These are phyloP conservation scores for Atherinosoma microstoma DNA, from an alignment of 2,797 vertebrate species.

Conservation along the genomic window DNA sequence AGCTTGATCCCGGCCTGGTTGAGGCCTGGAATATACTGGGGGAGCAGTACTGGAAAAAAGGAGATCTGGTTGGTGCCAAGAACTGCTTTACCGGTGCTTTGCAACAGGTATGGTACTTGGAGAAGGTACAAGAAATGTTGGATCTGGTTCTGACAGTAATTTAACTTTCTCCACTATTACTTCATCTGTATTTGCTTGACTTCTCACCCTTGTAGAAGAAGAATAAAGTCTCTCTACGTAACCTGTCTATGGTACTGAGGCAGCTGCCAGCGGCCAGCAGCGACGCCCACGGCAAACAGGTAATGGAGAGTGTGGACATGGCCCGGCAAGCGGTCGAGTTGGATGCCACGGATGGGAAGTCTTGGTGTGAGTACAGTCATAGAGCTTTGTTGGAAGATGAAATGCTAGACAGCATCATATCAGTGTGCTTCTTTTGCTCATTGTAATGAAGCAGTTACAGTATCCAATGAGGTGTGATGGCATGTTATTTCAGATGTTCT, in stretches of 20 bases:
- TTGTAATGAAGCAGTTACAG: not conserved
- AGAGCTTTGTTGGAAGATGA: not conserved
- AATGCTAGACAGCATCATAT: not conserved
- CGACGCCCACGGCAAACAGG: constrained; percentile 80
- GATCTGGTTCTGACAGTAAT: not conserved
- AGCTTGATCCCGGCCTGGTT: constrained; percentile 89
- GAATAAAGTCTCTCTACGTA: constrained; percentile 92
- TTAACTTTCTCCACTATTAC: not conserved
- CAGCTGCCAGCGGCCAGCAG: constrained; percentile 81
- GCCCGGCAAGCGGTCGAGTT: constrained; percentile 90
- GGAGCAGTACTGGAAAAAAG: constrained; percentile 95
- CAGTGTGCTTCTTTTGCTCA: not conserved
- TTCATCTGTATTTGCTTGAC: not conserved
- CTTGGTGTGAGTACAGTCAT: constrained; percentile 89
- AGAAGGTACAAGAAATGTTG: not conserved
- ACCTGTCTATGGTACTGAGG: constrained; percentile 92
- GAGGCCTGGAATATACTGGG: constrained; percentile 93
- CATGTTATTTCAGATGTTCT: not conserved
- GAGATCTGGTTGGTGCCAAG: constrained; percentile 87
- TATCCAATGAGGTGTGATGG: not conserved
- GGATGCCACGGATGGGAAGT: constrained; percentile 88
- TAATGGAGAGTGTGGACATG: constrained; percentile 89
- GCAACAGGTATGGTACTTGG: constrained; percentile 81
- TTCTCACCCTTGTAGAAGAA: constrained; percentile 80
- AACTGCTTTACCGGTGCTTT: constrained; percentile 92